These are phyloP conservation scores for Pelodytes ibericus DNA, from an alignment of 2,797 vertebrate genomes.

Conservation along the genomic window DNA sequence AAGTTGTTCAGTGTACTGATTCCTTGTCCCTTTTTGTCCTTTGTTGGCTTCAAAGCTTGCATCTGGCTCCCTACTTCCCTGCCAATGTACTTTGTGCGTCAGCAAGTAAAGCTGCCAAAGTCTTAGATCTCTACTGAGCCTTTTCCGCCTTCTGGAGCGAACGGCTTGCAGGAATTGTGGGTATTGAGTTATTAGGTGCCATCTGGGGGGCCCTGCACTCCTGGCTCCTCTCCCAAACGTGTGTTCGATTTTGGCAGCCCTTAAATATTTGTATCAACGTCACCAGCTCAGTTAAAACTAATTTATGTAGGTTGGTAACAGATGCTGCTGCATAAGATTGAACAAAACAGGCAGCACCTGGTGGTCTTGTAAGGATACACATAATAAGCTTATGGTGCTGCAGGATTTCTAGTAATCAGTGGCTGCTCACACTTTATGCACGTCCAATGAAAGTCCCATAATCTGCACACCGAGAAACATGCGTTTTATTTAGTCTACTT, in stretches of 20 bases:
- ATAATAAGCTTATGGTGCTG: slow-evolving; percentile 44
- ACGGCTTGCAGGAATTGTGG: slow-evolving; percentile 29
- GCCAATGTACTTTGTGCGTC: slow-evolving; percentile 53
- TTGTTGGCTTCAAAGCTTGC: slow-evolving; percentile 52
- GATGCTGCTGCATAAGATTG: slow-evolving; percentile 45
- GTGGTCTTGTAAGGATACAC: slow-evolving; percentile 49
- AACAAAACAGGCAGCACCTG: slow-evolving; percentile 47
- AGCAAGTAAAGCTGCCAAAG: slow-evolving; percentile 54
- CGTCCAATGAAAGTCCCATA: slow-evolving; percentile 12
- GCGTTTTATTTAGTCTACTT: not conserved
- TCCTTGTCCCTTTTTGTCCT: slow-evolving; percentile 50
- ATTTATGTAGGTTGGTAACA: slow-evolving; percentile 50
- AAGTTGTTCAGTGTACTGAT: slow-evolving; percentile 43
- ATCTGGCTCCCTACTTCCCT: slow-evolving; percentile 52
- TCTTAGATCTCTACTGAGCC: slow-evolving; percentile 53
- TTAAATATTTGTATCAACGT: slow-evolving; percentile 52
- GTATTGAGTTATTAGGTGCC: slow-evolving; percentile 50
- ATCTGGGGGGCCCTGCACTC: slow-evolving; percentile 46
- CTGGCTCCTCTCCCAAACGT: slow-evolving; percentile 40
- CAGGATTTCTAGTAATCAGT: slow-evolving; percentile 27
- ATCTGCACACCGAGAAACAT: slow-evolving; percentile 3
- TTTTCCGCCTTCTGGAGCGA: slow-evolving; percentile 49
- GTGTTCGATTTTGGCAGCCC: slow-evolving; percentile 47
- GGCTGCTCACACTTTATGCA: slow-evolving; percentile 12
- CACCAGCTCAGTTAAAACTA: slow-evolving; percentile 44